Evolutionary conservation across 2,888 invertebrate species (phyloP), one percentile per base, ranked within the genome.

Genomic region (Zhuqinia jingwanae): DNA sequence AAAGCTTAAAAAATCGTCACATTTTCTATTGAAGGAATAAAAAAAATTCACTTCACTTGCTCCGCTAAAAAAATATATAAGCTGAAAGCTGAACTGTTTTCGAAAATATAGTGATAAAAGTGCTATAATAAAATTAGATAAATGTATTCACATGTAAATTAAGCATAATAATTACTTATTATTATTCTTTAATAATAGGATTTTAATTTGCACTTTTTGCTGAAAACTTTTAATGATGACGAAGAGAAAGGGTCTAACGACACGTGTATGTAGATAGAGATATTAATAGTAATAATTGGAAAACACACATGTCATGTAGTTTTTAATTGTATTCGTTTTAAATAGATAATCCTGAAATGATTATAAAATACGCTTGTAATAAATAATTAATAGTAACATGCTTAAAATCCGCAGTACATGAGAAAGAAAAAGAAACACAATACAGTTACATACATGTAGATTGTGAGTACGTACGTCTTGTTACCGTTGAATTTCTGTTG

Each of bases 101-200:
- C 17, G 70, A 22, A 65, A 70, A 45, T n/a, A 70, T 70, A 70
- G 70, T 70, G 70, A 70, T 70, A 70, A 70, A 70, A 70, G 70
- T 70, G 70, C 70, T 70, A 70, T 70, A 70, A 30, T 70, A 70
- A 70, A 22, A 20, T 20, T 47, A 70, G 22, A 47, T 70, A 45
- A 17, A 22, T 22, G 47, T 47, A 36, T 6, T 70, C 22, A 70
- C 2, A 45, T 50, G 42, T 42, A 42, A 50, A 15, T 11, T 13
- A 50, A 50, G 5, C 13, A 8, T 50, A 50, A 50, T 50, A 50
- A n/a, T n/a, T 50, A 50, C n/a, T 8, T 50, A 13, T 50, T 50
- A 50, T 50, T 50, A 50, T n/a, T n/a, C n/a, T n/a, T n/a, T 50
- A n/a, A 50, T 8, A 50, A 60, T 10, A 60, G 20, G 13, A 22